phyloP scores from a whole-genome alignment of 2,888 invertebrate genomes.

The Lepidochitona cinerea region DNA sequence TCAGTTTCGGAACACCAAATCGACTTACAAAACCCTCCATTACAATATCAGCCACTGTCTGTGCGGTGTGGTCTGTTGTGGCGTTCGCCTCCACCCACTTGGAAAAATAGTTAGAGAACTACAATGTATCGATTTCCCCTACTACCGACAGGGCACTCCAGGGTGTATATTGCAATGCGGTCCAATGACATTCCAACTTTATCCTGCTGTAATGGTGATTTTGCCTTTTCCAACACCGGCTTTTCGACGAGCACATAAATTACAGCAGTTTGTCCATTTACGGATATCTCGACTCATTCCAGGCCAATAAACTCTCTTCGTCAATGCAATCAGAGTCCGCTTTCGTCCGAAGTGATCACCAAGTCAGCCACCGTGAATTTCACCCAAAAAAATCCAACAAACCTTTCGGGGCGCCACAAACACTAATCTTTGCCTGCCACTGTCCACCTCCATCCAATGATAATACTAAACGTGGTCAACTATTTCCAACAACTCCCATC shows the following conservation, averaged over 20 bases:
- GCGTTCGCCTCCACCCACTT: neutral
- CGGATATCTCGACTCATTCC: neutral
- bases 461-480: too few relatives aligned
- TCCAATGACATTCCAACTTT: neutral
- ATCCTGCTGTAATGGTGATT: neutral
- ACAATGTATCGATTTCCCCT: neutral
- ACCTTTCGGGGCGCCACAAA: neutral
- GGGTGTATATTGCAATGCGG: neutral
- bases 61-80: neutral
- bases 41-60: neutral
- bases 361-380: neutral
- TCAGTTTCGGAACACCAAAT: neutral
- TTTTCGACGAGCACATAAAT: neutral
- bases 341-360: neutral
- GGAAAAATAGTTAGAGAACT: neutral
- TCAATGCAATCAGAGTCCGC: neutral
- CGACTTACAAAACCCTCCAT: neutral
- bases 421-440: neutral
- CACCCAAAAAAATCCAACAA: neutral
- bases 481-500: neutral
- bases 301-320: neutral
- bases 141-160: neutral
- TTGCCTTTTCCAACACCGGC: neutral
- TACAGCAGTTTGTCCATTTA: neutral
- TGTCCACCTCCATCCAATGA: neutral